phyloP scores from a whole-genome alignment of 2,113 vertebrate genomes.

The Rhinogobius similis region DNA sequence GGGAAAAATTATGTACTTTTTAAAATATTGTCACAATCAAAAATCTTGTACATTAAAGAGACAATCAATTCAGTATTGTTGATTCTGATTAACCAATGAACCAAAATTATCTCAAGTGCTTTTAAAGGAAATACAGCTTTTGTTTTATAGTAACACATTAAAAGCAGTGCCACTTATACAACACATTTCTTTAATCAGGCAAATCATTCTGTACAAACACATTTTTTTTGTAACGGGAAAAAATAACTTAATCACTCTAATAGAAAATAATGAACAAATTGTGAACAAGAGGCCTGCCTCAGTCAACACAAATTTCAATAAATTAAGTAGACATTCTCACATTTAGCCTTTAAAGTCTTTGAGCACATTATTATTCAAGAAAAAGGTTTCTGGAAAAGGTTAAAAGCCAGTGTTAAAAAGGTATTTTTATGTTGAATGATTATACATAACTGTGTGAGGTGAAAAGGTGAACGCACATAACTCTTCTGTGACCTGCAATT shows the following conservation, averaged over 20 bases:
- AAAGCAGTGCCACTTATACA: no score
- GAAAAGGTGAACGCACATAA: conserved; percentile 3
- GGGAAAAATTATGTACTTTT: no score
- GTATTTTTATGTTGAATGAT: not conserved
- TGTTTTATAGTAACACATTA: no score
- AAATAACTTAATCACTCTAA: conserved; percentile 14
- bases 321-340: not conserved
- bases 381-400: not conserved
- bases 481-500: not conserved
- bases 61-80: no score
- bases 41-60: no score
- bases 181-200: no score
- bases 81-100: no score
- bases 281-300: not conserved
- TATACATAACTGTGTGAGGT: not conserved
- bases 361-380: not conserved
- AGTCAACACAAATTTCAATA: no score
- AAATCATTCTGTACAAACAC: no score
- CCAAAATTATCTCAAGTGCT: no score
- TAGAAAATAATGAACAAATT: conserved; percentile 9
- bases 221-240: not conserved
- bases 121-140: no score
- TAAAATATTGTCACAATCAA: no score
- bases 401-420: not conserved
- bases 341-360: not conserved